phyloP scores from a whole-genome alignment of 2,888 invertebrate genomes.

The Ectropis crepuscularia region DNA sequence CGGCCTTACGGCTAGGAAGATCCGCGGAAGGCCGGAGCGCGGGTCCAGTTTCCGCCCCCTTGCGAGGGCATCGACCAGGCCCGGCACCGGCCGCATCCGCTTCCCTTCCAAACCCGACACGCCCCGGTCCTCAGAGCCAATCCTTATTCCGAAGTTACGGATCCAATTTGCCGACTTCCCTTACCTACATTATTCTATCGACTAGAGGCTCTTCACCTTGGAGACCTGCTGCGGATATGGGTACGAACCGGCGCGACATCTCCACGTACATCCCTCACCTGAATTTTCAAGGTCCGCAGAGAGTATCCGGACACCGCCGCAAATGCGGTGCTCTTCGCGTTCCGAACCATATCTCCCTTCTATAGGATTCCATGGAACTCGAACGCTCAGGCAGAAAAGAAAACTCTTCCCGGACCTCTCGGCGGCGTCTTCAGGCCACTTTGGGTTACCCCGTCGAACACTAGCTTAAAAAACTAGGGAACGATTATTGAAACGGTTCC shows the following conservation, averaged over 20 bases:
- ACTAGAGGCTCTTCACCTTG: constrained; percentile 89
- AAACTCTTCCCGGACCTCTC: constrained; percentile 81
- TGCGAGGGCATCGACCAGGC: too few species aligned
- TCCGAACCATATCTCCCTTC: constrained; percentile 81
- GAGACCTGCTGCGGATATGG: constrained; percentile 91
- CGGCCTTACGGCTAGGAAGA: too few species aligned
- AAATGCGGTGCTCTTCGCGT: constrained; percentile 62
- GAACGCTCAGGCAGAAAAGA: constrained; percentile 78
- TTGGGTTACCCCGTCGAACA: constrained; percentile 67
- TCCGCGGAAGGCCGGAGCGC: too few species aligned
- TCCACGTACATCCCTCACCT: constrained; percentile 63
- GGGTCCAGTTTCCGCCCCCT: too few species aligned
- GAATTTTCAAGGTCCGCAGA: constrained; percentile 67
- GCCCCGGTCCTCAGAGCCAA: constrained; percentile 89
- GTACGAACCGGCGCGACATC: constrained; percentile 81
- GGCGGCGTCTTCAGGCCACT: constrained; percentile 84
- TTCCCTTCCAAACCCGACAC: constrained; percentile 84
- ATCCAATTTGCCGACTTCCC: constrained; percentile 89
- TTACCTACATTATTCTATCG: constrained; percentile 87
- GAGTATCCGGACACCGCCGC: constrained; percentile 60
- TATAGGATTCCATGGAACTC: constrained; percentile 77
- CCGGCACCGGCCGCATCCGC: too few species aligned
- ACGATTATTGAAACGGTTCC: constrained; percentile 76
- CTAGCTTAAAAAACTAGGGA: constrained; percentile 58
- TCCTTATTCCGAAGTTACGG: constrained; percentile 88